phyloP scores from a whole-genome alignment of 2,797 vertebrate species.

The Phrynocephalus guinanensis region DNA sequence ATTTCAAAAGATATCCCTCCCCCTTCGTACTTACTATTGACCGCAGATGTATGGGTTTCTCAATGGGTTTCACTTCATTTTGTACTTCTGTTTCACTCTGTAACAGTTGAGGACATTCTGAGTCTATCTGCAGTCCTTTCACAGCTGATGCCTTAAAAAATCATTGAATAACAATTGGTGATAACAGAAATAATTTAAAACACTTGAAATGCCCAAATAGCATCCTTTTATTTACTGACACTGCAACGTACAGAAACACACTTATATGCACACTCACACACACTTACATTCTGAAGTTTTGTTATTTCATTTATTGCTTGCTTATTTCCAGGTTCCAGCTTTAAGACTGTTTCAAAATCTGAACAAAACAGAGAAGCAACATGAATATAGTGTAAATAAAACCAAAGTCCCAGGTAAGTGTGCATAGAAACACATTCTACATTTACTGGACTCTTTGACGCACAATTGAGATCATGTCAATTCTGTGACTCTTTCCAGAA shows the following conservation, averaged over 20 bases:
- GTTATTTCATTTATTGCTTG: constrained; percentile 91
- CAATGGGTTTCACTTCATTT: constrained; percentile 82
- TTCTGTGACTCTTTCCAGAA: background rate
- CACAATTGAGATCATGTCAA: background rate
- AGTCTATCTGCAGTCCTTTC: constrained; percentile 67
- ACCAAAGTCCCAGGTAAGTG: background rate
- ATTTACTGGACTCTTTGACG: background rate
- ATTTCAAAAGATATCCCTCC: background rate
- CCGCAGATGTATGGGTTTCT: constrained; percentile 82
- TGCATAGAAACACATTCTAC: background rate
- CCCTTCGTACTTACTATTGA: constrained; percentile 84
- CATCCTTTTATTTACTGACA: constrained; percentile 7
- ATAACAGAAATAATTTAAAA: constrained; percentile 43
- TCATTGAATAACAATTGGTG: background rate
- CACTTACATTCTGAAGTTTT: constrained; percentile 87
- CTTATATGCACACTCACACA: background rate
- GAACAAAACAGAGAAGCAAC: constrained; percentile 19
- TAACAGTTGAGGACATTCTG: constrained; percentile 62
- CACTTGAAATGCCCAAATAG: constrained; percentile 24
- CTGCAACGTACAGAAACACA: background rate
- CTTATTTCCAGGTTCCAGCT: constrained; percentile 95
- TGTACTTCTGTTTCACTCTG: constrained; percentile 73
- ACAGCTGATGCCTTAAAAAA: constrained; percentile 77
- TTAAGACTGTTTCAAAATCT: constrained; percentile 94
- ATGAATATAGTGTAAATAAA: constrained; percentile 29